Percentiles rank a stretch among this genome's conserved stretches.
These are phyloP conservation scores for Ptychadena robeensis DNA, from an alignment of 2,797 vertebrate genomes.

Conservation along the genomic window DNA sequence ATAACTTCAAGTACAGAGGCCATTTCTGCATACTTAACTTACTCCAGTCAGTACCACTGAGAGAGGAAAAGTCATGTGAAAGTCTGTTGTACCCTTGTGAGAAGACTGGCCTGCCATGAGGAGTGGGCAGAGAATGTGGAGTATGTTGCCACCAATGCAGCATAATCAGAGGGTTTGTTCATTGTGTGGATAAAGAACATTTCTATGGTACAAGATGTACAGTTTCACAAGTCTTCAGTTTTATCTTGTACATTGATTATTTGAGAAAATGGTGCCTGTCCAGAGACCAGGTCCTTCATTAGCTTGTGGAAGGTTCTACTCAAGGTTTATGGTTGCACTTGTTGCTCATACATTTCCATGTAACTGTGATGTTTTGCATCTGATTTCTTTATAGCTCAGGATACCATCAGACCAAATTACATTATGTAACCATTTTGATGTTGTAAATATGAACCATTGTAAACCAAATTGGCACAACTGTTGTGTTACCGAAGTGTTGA, in stretches of 20 bases:
- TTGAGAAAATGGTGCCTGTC: neutral
- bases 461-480: too few species aligned
- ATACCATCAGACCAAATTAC: too few species aligned
- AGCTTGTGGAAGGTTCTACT: too few species aligned
- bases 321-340: too few species aligned
- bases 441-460: too few species aligned
- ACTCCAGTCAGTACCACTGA: neutral
- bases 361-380: too few species aligned
- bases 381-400: too few species aligned
- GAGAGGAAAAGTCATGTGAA: neutral
- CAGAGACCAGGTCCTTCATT: too few species aligned
- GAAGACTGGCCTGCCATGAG: slow-evolving; percentile 6
- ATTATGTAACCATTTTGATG: too few species aligned
- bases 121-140: slow-evolving; percentile 43
- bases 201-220: slow-evolving; percentile 1
- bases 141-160: slow-evolving; percentile 19
- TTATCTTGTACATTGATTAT: neutral
- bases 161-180: slow-evolving; percentile 62
- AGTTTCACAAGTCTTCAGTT: neutral
- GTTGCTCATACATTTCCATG: too few species aligned
- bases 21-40: neutral
- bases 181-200: slow-evolving; percentile 37
- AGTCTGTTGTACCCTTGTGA: neutral
- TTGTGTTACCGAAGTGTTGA: too few species aligned
- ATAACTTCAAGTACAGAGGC: neutral